Evolutionary conservation across 2,888 invertebrate species (phyloP).

Genomic region (Chorisops tibialis): DNA sequence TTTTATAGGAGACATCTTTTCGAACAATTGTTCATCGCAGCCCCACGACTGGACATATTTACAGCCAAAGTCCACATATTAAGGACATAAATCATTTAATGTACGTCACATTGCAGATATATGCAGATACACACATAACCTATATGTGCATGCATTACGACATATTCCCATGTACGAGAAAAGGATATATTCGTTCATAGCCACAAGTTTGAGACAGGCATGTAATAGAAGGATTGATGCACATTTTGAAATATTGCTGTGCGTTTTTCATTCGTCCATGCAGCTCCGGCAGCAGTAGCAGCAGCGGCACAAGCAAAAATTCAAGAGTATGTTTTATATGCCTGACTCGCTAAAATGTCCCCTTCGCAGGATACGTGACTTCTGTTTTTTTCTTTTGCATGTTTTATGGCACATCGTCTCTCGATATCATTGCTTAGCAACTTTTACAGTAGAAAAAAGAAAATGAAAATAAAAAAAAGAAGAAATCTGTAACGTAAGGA

Average conservation of each 20-base stretch:
- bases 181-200: conserved; percentile 29
- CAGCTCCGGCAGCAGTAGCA: not conserved
- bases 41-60: conserved; percentile 19
- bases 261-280: conserved; percentile 33
- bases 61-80: conserved; percentile 32
- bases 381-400: too few species aligned
- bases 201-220: conserved; percentile 30
- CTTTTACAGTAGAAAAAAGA: too few species aligned
- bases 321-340: conserved; percentile 1
- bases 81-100: conserved; percentile 33
- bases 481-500: too few species aligned
- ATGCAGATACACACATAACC: too few species aligned
- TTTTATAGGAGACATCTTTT: conserved; percentile 6
- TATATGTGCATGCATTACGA: too few species aligned
- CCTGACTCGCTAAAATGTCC: conserved; percentile 8
- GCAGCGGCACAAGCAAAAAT: conserved; percentile 1
- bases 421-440: conserved; percentile 2
- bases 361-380: conserved; percentile 29
- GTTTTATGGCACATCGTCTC: conserved; percentile 31
- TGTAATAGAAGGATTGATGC: conserved; percentile 34
- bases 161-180: not conserved
- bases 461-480: too few species aligned
- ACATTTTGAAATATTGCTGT: conserved; percentile 32
- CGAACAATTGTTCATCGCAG: conserved; percentile 20
- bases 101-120: conserved; percentile 3